A percentile compares a stretch with the other conserved stretches of the same genome.
Evolutionary conservation across 2,888 invertebrate genomes (phyloP).

Genomic region (Pterobdella sp.): DNA sequence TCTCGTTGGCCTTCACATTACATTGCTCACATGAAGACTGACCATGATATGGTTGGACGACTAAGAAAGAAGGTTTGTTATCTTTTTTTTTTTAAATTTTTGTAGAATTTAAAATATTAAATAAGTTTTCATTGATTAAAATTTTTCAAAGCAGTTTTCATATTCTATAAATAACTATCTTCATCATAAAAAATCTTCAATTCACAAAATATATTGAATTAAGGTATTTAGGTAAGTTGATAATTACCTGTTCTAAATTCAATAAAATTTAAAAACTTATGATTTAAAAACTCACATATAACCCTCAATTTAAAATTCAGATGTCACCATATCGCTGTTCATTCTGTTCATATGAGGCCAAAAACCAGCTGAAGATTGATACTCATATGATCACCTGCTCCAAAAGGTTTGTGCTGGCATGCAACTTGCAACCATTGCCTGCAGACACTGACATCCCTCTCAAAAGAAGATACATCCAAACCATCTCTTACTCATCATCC

Average conservation of each 20-base stretch:
- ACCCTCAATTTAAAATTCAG: conserved; percentile 22
- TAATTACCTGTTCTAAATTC: too few relatives aligned
- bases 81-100: neutral
- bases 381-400: conserved; percentile 30
- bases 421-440: conserved; percentile 32
- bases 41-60: conserved; percentile 25
- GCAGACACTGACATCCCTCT: conserved; percentile 33
- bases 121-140: too few relatives aligned
- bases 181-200: too few relatives aligned
- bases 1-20: conserved; percentile 31
- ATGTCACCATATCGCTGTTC: conserved; percentile 26
- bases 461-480: conserved; percentile 22
- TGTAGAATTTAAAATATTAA: too few relatives aligned
- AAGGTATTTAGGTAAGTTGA: too few relatives aligned
- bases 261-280: too few relatives aligned
- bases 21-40: conserved; percentile 29
- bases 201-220: too few relatives aligned
- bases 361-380: conserved; percentile 31
- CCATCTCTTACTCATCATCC: conserved; percentile 13
- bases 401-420: conserved; percentile 30
- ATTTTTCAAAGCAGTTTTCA: too few relatives aligned
- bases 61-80: conserved; percentile 23
- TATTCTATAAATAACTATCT: too few relatives aligned
- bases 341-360: conserved; percentile 32
- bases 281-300: too few relatives aligned